Conservation (phyloP, 2,113 vertebrate genomes). For the Platanista minor region DNA sequence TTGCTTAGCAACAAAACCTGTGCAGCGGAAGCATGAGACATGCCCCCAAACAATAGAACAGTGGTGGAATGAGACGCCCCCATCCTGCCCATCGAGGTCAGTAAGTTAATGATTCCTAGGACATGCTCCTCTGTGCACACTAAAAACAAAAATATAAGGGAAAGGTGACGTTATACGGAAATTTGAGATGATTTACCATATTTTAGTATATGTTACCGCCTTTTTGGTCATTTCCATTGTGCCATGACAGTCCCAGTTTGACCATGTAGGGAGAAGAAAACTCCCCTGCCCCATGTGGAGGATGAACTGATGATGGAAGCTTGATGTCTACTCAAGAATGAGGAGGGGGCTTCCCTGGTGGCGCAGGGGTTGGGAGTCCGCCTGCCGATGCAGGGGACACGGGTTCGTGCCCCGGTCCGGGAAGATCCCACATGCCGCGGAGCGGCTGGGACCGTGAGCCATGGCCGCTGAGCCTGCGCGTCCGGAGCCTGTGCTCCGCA, state of each 20-base stretch:
- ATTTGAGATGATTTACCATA: not conserved
- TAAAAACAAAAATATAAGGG: too few relatives aligned
- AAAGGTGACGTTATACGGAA: not conserved
- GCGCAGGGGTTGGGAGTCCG: too few relatives aligned
- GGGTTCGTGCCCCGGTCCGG: too few relatives aligned
- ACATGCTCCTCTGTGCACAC: too few relatives aligned
- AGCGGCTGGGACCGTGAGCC: too few relatives aligned
- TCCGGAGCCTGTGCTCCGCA: too few relatives aligned
- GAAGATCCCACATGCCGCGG: too few relatives aligned
- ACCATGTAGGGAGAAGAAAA: not conserved
- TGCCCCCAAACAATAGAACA: not conserved
- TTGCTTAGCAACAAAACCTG: too few relatives aligned
- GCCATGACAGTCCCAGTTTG: not conserved
- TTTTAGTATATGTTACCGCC: not conserved
- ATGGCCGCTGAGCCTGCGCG: too few relatives aligned
- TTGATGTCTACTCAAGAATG: not conserved
- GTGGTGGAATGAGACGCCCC: not conserved
- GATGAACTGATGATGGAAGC: not conserved
- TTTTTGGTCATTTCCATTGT: not conserved
- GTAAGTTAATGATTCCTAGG: not conserved
- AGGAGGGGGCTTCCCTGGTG: not conserved
- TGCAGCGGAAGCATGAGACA: not conserved
- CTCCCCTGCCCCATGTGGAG: not conserved
- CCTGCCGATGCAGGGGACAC: too few relatives aligned
- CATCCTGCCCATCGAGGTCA: not conserved